These are phyloP conservation scores for Zaprionus bogoriensis DNA, from an alignment of 2,888 invertebrate species.

Conservation along the genomic window DNA sequence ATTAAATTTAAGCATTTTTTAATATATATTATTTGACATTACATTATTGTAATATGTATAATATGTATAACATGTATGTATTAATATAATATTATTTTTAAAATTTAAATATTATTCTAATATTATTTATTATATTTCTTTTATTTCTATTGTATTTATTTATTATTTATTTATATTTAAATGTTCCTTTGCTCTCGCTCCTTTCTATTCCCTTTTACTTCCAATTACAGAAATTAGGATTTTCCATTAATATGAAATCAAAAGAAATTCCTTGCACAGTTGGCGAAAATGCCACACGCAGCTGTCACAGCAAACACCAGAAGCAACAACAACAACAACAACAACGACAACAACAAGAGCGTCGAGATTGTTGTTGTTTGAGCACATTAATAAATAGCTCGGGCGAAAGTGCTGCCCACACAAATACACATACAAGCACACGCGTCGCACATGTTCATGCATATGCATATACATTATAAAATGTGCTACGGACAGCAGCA, in stretches of 20 bases:
- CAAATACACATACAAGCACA: neutral
- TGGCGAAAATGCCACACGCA: conserved; percentile 22
- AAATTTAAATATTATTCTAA: too few relatives aligned
- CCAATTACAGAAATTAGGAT: neutral
- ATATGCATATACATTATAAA: conserved; percentile 63
- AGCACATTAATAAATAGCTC: conserved; percentile 52
- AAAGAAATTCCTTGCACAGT: too few relatives aligned
- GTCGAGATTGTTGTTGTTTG: conserved; percentile 13
- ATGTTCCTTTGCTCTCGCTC: too few relatives aligned
- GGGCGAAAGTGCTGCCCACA: conserved; percentile 39
- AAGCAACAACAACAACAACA: conserved; percentile 19
- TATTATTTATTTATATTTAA: too few relatives aligned
- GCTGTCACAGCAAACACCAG: conserved; percentile 5
- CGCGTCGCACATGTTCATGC: conserved; percentile 47
- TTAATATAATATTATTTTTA: too few relatives aligned
- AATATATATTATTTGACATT: too few relatives aligned
- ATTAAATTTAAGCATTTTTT: too few relatives aligned
- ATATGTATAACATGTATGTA: too few relatives aligned
- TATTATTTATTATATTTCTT: too few relatives aligned
- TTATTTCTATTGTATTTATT: too few relatives aligned
- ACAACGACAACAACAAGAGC: neutral
- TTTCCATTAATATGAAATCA: neutral
- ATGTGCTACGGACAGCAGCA: conserved; percentile 43
- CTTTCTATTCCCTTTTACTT: neutral
- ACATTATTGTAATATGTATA: too few relatives aligned